Base-by-base conservation (phyloP, 2,888 invertebrate species). In the Blomia tropicalis region DNA sequence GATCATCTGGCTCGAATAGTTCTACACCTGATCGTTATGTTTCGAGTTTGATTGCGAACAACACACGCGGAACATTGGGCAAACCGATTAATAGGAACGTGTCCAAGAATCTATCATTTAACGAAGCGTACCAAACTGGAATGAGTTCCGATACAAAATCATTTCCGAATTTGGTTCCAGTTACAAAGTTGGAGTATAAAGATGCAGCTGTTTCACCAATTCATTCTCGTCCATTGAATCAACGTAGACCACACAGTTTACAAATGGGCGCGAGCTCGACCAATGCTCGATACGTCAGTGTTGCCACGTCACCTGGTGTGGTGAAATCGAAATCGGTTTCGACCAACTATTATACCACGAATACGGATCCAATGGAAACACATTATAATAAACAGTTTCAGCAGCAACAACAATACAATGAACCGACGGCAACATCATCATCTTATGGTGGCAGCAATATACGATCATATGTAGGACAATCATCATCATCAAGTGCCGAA, bases 141-240 rank as follows among this genome's bases (percentile, higher is more conserved):
- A 7, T 11, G 17, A 7, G 7, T 11, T 11, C 36, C 17, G 7
- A 7, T 17, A 7, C 36, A 36, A 7, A 7, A 36, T 17, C 36
- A 11, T 17, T 17, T 11, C 36, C 36, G 17, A 7, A 11, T 11
- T 36, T 17, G 7, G 17, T 36, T 36, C 36, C 36, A 36, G 7
- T 17, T 36, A 7, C 22, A 36, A 31, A 30, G 29, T 30, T 30
- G 11, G 56, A 25, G 23, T 56, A 56, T 36, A 56, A 56, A 36
- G 56, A 56, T 25, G 56, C 29, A n/a, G 56, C 56, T 14, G 19
- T 31, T n/a, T 56, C 56, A 36, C 56, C 56, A 3, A 36, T 56
- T 11, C 19, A 36, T 47, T n/a, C 7, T 11, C 7, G 11, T 47
- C 11, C 36, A 36, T 11, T 7, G 17, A 36, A 11, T 11, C 36